Conservation (phyloP, 1,140 invertebrate genomes). For the Drosophila miranda region DNA sequence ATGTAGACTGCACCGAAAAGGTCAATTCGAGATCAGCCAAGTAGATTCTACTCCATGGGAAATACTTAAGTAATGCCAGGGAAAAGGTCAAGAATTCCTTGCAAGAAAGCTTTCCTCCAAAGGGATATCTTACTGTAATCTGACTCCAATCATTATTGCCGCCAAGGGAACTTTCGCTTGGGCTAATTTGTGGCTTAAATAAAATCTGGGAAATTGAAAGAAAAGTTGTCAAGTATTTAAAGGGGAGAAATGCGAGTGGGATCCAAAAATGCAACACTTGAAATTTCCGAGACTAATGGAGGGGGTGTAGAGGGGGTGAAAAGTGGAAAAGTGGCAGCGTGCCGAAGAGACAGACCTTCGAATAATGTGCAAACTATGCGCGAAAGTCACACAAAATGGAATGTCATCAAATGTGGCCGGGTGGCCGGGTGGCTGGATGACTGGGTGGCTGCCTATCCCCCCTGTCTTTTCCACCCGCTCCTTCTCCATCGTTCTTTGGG, state of each 20-base stretch:
- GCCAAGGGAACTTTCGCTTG: too few species aligned
- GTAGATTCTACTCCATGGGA: too few species aligned
- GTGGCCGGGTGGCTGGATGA: too few species aligned
- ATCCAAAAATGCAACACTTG: slow-evolving; percentile 9
- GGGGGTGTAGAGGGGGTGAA: neutral
- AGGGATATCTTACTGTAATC: too few species aligned
- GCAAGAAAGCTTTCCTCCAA: too few species aligned
- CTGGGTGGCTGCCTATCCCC: neutral
- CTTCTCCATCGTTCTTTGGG: neutral
- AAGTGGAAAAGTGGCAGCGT: neutral
- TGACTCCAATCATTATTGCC: too few species aligned
- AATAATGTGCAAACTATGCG: slow-evolving; percentile 46
- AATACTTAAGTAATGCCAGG: too few species aligned
- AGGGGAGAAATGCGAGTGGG: neutral
- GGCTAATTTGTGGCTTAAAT: too few species aligned
- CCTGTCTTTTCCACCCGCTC: neutral
- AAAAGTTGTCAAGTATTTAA: slow-evolving; percentile 8
- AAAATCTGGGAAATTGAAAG: neutral
- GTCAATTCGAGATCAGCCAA: too few species aligned
- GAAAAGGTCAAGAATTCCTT: too few species aligned
- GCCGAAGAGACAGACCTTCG: slow-evolving; percentile 9
- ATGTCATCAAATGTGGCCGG: slow-evolving; percentile 23
- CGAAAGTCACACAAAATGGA: slow-evolving; percentile 44
- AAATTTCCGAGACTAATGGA: slow-evolving; percentile 8
- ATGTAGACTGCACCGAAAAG: too few species aligned